Base-by-base conservation (phyloP, 2,888 invertebrate genomes). In the Papilio protenor region DNA sequence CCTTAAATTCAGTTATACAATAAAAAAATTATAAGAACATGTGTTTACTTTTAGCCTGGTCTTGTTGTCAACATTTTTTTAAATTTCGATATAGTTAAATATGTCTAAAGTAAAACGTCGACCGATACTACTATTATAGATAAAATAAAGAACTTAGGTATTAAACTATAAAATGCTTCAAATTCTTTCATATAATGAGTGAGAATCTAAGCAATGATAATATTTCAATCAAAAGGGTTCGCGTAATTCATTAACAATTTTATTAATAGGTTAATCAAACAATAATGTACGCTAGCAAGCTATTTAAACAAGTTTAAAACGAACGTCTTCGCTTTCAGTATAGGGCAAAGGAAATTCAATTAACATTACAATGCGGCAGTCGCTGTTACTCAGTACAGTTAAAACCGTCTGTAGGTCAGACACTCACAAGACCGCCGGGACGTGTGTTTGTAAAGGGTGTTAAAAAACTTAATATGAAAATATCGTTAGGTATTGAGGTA, bases 321-420 rank as follows among this genome's bases (percentile, higher is more conserved):
- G 40, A 66, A 66, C 33, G 64, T 66, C 40, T 66, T 40, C 66
- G 66, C 66, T n/a, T 70, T 49, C 49, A 66, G 49, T 49, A 75
- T 80, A 83, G 83, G 86, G 86, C 87, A 88, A 88, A 89, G 88
- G 88, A 90, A 90, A 91, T 88, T 88, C 86, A 88, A 90, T 91
- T 89, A 89, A 82, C 87, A 88, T 90, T 85, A 87, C 84, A 87
- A 87, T 85, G 84, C 85, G 84, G 84, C 81, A 82, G 84, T 33
- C 82, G 52, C 70, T 80, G 74, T 80, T 81, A 79, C 74, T 77
- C 82, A 76, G 79, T 80, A 80, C 80, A 81, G 82, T 82, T 83
- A 79, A 81, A 76, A 75, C 61, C 75, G 75, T 78, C 77, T 77
- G 77, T 80, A 85, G 84, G 82, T 81, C 76, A 82, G 70, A 81